These are phyloP conservation scores for Herpetotheres cachinnans DNA, from an alignment of 2,113 vertebrate genomes.

Conservation along the genomic window DNA sequence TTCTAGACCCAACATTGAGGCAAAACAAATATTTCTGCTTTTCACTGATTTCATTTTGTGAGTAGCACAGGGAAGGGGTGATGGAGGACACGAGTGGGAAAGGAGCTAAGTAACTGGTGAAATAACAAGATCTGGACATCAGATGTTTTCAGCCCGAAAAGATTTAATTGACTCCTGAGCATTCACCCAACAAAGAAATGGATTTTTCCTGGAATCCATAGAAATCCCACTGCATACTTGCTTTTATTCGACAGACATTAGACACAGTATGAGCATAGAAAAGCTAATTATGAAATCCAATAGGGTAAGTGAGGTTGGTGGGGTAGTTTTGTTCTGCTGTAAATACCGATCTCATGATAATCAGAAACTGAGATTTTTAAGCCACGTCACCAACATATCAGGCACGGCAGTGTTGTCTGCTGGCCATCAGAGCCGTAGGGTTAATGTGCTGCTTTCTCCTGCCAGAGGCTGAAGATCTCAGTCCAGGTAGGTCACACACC, in stretches of 20 bases:
- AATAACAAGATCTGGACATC: background rate
- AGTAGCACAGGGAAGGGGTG: background rate
- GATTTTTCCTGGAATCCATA: background rate
- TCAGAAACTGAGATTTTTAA: background rate
- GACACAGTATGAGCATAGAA: background rate
- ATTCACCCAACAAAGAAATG: background rate
- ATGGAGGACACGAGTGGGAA: background rate
- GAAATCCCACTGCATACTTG: background rate
- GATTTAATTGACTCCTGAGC: background rate
- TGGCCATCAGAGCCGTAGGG: background rate
- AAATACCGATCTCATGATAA: background rate
- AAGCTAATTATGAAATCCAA: background rate
- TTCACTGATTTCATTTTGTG: conserved; percentile 20
- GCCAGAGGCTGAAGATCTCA: background rate
- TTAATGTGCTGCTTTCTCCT: background rate
- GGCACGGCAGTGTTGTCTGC: background rate
- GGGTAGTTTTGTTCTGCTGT: background rate
- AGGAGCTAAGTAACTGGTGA: conserved; percentile 4
- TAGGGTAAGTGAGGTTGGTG: background rate
- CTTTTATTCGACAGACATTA: background rate
- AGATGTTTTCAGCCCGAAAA: background rate
- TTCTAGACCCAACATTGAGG: background rate
- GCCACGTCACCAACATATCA: background rate
- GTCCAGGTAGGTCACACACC: conserved; percentile 42
- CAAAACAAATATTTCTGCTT: conserved; percentile 29